Evolutionary conservation across 2,888 invertebrate species (phyloP).

Genomic region (Phrixothrix hirtus): DNA sequence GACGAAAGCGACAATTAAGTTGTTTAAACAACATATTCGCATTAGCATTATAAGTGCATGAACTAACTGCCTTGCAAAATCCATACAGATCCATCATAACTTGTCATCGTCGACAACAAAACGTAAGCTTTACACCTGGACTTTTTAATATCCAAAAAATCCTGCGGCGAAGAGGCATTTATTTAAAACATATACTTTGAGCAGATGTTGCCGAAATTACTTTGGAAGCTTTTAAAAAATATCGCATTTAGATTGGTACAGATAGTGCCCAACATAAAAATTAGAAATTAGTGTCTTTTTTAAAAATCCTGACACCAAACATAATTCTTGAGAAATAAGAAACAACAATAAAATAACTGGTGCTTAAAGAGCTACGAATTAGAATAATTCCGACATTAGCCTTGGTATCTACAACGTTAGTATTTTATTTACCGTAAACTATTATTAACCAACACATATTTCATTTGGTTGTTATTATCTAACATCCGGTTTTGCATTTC

Average conservation of each 20-base stretch:
- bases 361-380: conserved; percentile 1
- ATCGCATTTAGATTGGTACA: conserved; percentile 21
- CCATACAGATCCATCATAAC: conserved; percentile 50
- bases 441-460: neutral
- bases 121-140: conserved; percentile 44
- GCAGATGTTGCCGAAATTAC: conserved; percentile 48
- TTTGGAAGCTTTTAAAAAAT: conserved; percentile 34
- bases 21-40: conserved; percentile 54
- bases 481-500: neutral
- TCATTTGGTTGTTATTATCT: neutral
- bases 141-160: conserved; percentile 45
- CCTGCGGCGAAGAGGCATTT: conserved; percentile 48
- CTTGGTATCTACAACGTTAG: neutral
- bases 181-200: conserved; percentile 47
- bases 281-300: too few relatives aligned
- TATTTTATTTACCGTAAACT: neutral
- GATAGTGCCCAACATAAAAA: conserved; percentile 19
- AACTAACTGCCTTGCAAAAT: conserved; percentile 38
- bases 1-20: conserved; percentile 51
- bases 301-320: too few relatives aligned
- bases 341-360: too few relatives aligned
- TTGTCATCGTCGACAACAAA: conserved; percentile 46
- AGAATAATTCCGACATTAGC: neutral
- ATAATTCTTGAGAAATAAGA: too few relatives aligned
- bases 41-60: conserved; percentile 51